Conservation (phyloP, 2,888 invertebrate genomes). For the Macrosoma leucophasiata region DNA sequence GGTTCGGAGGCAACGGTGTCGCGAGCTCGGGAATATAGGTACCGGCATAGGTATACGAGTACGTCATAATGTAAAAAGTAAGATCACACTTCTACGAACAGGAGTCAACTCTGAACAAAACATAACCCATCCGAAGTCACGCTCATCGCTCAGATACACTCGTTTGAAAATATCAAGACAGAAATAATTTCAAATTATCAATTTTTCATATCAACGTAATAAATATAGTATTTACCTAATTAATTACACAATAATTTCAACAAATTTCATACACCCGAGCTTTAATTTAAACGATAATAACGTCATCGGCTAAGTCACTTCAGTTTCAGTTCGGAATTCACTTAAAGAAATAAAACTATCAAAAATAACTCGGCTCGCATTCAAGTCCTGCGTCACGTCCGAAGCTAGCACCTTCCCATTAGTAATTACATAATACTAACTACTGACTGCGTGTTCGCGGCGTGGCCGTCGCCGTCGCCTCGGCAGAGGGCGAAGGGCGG, state of each 20-base stretch:
- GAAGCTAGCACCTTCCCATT: slow-evolving; percentile 76
- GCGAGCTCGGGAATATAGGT: no score
- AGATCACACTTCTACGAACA: slow-evolving; percentile 35
- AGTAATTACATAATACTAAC: slow-evolving; percentile 73
- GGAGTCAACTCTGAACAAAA: slow-evolving; percentile 37
- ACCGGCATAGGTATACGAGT: slow-evolving; percentile 2
- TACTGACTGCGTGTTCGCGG: slow-evolving; percentile 63
- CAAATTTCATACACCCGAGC: slow-evolving; percentile 71
- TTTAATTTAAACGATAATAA: slow-evolving; percentile 61
- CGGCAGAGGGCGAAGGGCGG: slow-evolving; percentile 33
- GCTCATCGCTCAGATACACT: slow-evolving; percentile 54
- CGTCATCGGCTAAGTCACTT: slow-evolving; percentile 69
- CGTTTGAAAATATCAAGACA: slow-evolving; percentile 70
- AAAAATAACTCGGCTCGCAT: slow-evolving; percentile 75
- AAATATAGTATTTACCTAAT: slow-evolving; percentile 72
- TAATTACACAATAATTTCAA: slow-evolving; percentile 75
- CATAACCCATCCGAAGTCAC: slow-evolving; percentile 51
- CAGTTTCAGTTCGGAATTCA: slow-evolving; percentile 68
- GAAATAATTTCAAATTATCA: slow-evolving; percentile 73
- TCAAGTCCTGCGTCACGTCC: slow-evolving; percentile 72
- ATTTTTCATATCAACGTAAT: slow-evolving; percentile 65
- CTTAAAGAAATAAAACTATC: slow-evolving; percentile 75
- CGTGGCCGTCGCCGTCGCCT: slow-evolving; percentile 39
- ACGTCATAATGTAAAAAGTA: background rate
- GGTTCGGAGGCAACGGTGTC: no score